Conservation (phyloP, 1,140 invertebrate genomes). For the Pseudomyrmex concolor region DNA sequence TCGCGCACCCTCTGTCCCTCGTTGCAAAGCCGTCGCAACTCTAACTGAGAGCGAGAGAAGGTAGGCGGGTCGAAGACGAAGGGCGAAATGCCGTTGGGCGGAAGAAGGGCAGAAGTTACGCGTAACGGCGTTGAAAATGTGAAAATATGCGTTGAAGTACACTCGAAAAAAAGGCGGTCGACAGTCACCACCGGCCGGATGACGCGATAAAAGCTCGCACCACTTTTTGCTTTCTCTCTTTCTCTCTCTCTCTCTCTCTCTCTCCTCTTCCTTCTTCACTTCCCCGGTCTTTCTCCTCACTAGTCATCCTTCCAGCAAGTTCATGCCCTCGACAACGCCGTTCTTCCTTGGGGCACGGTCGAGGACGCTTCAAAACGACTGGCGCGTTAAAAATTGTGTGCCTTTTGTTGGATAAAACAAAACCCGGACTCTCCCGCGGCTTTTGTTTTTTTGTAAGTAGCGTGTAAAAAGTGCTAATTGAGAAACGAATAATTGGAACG, state of each 20-base stretch:
- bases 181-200: conserved; percentile 34
- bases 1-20: conserved; percentile 29
- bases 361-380: conserved; percentile 25
- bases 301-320: background rate
- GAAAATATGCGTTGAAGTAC: conserved; percentile 45
- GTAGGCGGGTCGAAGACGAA: conserved; percentile 23
- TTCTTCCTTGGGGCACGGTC: background rate
- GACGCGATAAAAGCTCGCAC: conserved; percentile 48
- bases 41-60: conserved; percentile 1
- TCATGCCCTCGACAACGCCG: background rate
- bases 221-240: background rate
- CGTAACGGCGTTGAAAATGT: conserved; percentile 32
- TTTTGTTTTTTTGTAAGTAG: conserved; percentile 8
- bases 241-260: background rate
- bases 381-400: conserved; percentile 25
- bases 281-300: background rate
- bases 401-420: conserved; percentile 36
- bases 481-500: background rate
- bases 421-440: background rate
- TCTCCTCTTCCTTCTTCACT: background rate
- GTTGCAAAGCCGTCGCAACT: conserved; percentile 5
- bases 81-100: background rate
- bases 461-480: conserved; percentile 9
- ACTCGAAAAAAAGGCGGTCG: conserved; percentile 39
- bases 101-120: conserved; percentile 41